Evolutionary conservation across 2,797 vertebrate species (phyloP).

Genomic region (Sebastes hopkinsi): DNA sequence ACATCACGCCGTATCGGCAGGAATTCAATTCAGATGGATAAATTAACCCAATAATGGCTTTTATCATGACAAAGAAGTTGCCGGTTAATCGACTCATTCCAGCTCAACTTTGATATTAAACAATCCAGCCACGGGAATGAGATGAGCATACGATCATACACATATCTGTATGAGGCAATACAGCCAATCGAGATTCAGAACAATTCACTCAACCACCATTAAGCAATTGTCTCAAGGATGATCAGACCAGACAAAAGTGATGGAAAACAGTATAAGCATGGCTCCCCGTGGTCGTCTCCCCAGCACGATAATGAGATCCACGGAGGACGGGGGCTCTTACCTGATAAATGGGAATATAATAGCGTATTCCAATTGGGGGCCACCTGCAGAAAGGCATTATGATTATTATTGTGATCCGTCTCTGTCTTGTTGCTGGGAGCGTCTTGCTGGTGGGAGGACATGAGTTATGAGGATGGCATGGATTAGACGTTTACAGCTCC

Average conservation of each 20-base stretch:
- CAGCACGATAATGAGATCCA: conserved; percentile 63
- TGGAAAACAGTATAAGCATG: conserved; percentile 40
- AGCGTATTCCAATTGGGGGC: conserved; percentile 64
- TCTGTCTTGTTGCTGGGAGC: conserved; percentile 72
- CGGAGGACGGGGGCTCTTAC: conserved; percentile 64
- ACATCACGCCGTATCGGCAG: too few relatives aligned
- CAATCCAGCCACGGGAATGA: neutral
- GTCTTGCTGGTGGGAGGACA: conserved; percentile 66
- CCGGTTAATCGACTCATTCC: neutral
- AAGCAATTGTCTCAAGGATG: conserved; percentile 57
- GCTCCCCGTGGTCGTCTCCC: conserved; percentile 40
- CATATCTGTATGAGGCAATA: neutral
- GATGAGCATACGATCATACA: neutral
- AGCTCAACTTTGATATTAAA: conserved; percentile 3
- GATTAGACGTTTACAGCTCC: conserved; percentile 53
- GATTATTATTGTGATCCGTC: conserved; percentile 74
- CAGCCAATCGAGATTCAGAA: conserved; percentile 34
- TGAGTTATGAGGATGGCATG: conserved; percentile 69
- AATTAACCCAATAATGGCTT: too few relatives aligned
- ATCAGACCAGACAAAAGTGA: conserved; percentile 56
- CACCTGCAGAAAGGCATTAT: conserved; percentile 76
- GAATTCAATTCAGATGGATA: too few relatives aligned
- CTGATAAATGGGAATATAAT: conserved; percentile 79
- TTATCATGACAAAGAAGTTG: neutral
- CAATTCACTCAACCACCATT: conserved; percentile 55